Percentiles rank a stretch among this genome's conserved stretches.
Conservation (phyloP, 2,888 invertebrate genomes). For the Drosophila kuntzei region DNA sequence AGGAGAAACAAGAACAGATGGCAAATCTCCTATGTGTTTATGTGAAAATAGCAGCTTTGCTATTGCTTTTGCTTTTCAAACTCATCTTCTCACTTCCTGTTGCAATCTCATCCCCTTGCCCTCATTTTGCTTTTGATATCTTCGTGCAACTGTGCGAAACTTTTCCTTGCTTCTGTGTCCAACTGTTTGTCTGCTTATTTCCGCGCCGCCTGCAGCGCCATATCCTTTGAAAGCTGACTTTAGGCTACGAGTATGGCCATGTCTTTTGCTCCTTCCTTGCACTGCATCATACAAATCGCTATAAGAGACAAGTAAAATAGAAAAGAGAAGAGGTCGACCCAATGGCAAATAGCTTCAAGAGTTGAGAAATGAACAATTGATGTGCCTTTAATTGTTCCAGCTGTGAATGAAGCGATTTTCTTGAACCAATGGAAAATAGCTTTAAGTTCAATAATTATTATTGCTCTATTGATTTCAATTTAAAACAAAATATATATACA, state of each 20-base stretch:
- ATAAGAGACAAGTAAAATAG: not conserved
- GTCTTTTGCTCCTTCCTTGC: slow-evolving; percentile 20
- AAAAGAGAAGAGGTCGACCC: slow-evolving; percentile 15
- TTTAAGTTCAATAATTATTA: not conserved
- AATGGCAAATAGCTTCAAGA: slow-evolving; percentile 24
- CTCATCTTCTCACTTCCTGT: slow-evolving; percentile 5
- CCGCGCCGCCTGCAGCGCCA: slow-evolving; percentile 45
- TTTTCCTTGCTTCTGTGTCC: slow-evolving; percentile 23
- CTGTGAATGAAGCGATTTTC: slow-evolving; percentile 7
- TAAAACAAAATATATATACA: too few relatives aligned
- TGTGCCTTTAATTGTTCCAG: slow-evolving; percentile 16
- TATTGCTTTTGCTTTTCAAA: slow-evolving; percentile 17
- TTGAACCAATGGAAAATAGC: not conserved
- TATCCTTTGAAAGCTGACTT: slow-evolving; percentile 43
- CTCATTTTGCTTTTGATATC: slow-evolving; percentile 34
- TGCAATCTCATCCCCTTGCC: not conserved
- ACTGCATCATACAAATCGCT: not conserved
- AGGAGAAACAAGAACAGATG: slow-evolving; percentile 18
- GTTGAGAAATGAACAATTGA: slow-evolving; percentile 28
- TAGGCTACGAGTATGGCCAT: slow-evolving; percentile 23
- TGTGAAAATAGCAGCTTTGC: slow-evolving; percentile 42
- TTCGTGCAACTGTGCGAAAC: slow-evolving; percentile 33
- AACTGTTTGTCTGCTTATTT: slow-evolving; percentile 53
- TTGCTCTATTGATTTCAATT: not conserved
- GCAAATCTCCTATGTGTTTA: slow-evolving; percentile 51